phyloP scores from a whole-genome alignment of 2,888 invertebrate genomes.

The Lasioglossum malachurum region DNA sequence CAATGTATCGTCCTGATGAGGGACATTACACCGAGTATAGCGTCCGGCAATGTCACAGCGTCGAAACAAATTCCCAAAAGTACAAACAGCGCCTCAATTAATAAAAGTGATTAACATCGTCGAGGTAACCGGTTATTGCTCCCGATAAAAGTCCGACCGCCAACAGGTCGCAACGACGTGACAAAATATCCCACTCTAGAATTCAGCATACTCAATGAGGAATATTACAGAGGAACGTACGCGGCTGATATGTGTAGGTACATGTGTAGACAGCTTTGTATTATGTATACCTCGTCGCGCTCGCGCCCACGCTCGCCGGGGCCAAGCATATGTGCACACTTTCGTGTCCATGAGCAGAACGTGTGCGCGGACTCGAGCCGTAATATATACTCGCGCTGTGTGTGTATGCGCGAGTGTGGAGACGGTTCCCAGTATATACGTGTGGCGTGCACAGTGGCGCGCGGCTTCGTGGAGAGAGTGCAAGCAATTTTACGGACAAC shows the following conservation, averaged over 20 bases:
- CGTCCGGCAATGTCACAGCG: background rate
- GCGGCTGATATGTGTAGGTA: background rate
- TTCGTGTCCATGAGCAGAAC: background rate
- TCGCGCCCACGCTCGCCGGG: background rate
- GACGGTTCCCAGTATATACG: constrained; percentile 6
- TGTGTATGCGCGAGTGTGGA: background rate
- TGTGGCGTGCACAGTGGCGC: constrained; percentile 38
- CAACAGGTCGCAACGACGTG: background rate
- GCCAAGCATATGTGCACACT: background rate
- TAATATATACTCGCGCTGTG: background rate
- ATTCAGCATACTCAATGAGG: constrained; percentile 10
- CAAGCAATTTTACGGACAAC: constrained; percentile 78
- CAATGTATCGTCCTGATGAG: constrained; percentile 16
- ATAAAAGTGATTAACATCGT: background rate
- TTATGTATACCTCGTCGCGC: background rate
- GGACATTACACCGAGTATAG: background rate
- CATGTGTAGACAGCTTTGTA: constrained; percentile 2
- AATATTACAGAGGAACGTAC: constrained; percentile 12
- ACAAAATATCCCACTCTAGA: background rate
- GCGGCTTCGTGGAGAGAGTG: constrained; percentile 64
- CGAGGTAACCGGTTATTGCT: background rate
- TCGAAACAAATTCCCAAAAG: background rate
- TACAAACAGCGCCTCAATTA: background rate
- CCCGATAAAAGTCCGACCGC: background rate
- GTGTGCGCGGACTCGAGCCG: constrained; percentile 10